Conservation (phyloP, 1,140 invertebrate genomes). For the Thaumetopoea pityocampa region DNA sequence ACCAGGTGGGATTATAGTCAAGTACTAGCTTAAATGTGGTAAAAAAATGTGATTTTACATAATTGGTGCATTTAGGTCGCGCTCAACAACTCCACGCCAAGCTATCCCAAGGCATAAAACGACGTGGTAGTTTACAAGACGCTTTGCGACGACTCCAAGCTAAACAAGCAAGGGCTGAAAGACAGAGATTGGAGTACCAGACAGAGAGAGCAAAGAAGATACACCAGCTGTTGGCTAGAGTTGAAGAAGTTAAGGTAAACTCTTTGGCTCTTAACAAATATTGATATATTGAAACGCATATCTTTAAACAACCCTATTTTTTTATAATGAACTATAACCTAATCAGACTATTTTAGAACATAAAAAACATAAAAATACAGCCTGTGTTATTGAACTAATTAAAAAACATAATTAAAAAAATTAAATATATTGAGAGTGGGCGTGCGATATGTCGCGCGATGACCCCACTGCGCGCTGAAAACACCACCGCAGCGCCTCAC, state of each 20-base stretch:
- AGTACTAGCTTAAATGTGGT: background rate
- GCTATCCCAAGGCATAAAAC: constrained; percentile 91
- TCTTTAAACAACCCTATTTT: too few relatives aligned
- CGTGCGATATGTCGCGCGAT: too few relatives aligned
- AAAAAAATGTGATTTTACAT: background rate
- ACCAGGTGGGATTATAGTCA: background rate
- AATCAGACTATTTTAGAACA: too few relatives aligned
- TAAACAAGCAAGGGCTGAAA: constrained; percentile 90
- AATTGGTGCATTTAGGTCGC: constrained; percentile 77
- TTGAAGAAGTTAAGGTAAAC: constrained; percentile 89
- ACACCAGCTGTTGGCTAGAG: constrained; percentile 89
- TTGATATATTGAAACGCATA: too few relatives aligned
- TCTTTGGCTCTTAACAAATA: too few relatives aligned
- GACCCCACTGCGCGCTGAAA: too few relatives aligned
- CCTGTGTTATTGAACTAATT: too few relatives aligned
- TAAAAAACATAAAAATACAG: too few relatives aligned
- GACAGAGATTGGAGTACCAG: constrained; percentile 86
- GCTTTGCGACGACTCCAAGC: constrained; percentile 88
- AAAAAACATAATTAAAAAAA: too few relatives aligned
- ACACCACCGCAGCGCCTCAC: too few relatives aligned
- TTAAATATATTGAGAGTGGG: too few relatives aligned
- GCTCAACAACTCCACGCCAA: constrained; percentile 95
- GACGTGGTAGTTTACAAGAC: constrained; percentile 86
- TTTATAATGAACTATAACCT: too few relatives aligned
- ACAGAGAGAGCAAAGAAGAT: constrained; percentile 91